Conservation (phyloP, 2,888 invertebrate genomes). For the Aplocera efformata region DNA sequence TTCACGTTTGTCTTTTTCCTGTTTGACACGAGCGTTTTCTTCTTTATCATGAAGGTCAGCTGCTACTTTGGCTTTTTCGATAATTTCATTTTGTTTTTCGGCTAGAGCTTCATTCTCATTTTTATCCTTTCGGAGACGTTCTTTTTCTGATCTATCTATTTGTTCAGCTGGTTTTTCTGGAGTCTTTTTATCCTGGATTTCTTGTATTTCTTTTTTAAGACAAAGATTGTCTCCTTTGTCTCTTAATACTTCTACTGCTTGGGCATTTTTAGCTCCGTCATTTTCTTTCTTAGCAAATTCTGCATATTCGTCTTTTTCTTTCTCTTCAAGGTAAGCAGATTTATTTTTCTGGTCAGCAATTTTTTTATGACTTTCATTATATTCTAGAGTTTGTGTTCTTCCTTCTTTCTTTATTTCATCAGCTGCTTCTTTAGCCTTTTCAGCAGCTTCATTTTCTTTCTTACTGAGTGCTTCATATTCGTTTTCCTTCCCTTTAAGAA, state of each 20-base stretch:
- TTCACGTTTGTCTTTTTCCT: constrained; percentile 17
- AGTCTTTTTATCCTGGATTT: background rate
- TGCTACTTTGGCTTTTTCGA: constrained; percentile 13
- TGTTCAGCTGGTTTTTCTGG: background rate
- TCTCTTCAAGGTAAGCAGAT: no score
- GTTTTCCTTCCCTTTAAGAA: no score
- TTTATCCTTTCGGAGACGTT: background rate
- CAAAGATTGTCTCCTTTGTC: no score
- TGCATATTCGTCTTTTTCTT: no score
- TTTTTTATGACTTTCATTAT: no score
- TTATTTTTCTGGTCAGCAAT: no score
- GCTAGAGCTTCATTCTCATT: background rate
- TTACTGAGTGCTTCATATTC: no score
- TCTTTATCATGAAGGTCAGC: constrained; percentile 15
- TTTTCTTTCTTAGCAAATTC: no score
- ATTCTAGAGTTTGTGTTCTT: no score
- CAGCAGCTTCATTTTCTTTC: constrained; percentile 3
- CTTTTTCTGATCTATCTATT: no score
- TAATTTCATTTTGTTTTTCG: background rate
- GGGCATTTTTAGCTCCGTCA: no score
- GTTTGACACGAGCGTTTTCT: constrained; percentile 4
- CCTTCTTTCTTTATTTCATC: constrained; percentile 2
- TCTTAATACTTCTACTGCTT: no score
- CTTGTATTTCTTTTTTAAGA: constrained; percentile 18
- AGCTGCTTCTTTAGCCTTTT: constrained; percentile 1